phyloP scores from a whole-genome alignment of 2,797 vertebrate genomes.

The Falco biarmicus region DNA sequence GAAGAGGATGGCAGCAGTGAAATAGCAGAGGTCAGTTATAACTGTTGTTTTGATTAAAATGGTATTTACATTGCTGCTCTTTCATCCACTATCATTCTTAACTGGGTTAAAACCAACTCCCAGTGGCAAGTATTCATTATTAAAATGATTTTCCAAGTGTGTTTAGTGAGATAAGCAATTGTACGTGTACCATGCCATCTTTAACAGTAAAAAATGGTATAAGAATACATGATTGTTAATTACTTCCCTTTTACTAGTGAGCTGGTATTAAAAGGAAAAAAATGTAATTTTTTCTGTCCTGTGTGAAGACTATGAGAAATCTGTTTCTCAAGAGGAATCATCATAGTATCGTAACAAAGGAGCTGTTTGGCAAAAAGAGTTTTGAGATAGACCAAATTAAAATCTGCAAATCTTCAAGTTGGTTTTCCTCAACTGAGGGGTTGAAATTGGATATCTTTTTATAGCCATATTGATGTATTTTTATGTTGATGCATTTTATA shows the following conservation, averaged over 20 bases:
- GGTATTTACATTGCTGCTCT: slow-evolving; percentile 1
- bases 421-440: not conserved
- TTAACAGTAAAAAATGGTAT: not conserved
- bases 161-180: not conserved
- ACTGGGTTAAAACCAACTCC: slow-evolving; percentile 5
- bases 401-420: not conserved
- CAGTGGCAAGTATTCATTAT: not conserved
- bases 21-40: not conserved
- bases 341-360: not conserved
- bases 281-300: not conserved
- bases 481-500: not conserved
- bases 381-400: not conserved
- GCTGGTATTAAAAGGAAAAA: not conserved
- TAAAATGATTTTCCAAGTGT: not conserved
- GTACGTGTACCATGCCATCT: not conserved
- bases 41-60: slow-evolving; percentile 34
- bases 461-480: not conserved
- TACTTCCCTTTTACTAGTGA: not conserved
- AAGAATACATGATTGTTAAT: not conserved
- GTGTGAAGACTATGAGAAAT: not conserved
- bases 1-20: not conserved
- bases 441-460: not conserved
- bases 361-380: not conserved
- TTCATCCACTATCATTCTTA: not conserved
- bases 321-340: not conserved